phyloP scores from a whole-genome alignment of 1,140 invertebrate genomes.

The Zaprionus kolodkinae region DNA sequence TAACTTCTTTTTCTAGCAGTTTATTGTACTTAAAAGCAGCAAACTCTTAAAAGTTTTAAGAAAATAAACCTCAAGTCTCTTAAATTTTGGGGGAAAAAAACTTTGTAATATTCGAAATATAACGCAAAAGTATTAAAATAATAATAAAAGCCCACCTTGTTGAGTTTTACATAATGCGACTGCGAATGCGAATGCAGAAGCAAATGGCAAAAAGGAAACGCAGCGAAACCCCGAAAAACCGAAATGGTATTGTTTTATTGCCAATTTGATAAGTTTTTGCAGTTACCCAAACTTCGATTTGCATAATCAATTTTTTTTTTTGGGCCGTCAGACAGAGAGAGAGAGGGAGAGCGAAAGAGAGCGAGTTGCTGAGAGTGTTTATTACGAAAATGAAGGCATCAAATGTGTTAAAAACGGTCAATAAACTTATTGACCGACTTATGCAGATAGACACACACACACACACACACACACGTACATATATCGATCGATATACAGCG shows the following conservation, averaged over 20 bases:
- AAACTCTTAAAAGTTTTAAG: too few species aligned
- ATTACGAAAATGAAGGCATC: constrained; percentile 61
- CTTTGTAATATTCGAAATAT: background rate
- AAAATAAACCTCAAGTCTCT: too few species aligned
- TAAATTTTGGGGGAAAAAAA: background rate
- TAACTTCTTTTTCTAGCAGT: too few species aligned
- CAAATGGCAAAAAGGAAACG: background rate
- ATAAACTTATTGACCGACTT: constrained; percentile 81
- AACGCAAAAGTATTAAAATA: constrained; percentile 14
- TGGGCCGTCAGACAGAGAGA: constrained; percentile 21
- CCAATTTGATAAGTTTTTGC: constrained; percentile 50
- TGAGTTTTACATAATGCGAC: constrained; percentile 38
- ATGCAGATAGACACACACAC: constrained; percentile 25
- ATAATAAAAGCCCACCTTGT: constrained; percentile 18
- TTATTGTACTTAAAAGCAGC: too few species aligned
- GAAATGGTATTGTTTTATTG: constrained; percentile 55
- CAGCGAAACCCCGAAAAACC: constrained; percentile 19
- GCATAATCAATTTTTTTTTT: constrained; percentile 46
- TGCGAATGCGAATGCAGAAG: background rate
- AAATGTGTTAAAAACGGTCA: constrained; percentile 68
- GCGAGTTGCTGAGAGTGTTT: constrained; percentile 44
- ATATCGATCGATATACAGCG: background rate
- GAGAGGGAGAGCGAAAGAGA: constrained; percentile 17
- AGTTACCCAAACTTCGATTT: constrained; percentile 64
- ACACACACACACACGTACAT: background rate